Evolutionary conservation across 2,888 invertebrate genomes (phyloP).

Genomic region (Pycnomerus fuliginosus): DNA sequence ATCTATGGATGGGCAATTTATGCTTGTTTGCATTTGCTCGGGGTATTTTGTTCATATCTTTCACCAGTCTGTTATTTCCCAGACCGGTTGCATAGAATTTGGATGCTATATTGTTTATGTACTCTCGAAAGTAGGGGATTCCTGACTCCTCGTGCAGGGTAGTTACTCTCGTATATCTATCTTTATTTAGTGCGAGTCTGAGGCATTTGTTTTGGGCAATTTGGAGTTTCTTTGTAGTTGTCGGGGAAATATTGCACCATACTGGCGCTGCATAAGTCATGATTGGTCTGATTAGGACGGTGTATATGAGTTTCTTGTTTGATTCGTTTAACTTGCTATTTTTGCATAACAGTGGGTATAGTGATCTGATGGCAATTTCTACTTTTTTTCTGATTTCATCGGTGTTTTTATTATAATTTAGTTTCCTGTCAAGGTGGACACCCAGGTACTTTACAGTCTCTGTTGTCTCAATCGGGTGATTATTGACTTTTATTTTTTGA

Average conservation of each 20-base stretch:
- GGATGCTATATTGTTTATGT: background rate
- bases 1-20: no score
- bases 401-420: background rate
- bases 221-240: background rate
- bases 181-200: background rate
- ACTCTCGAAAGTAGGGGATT: background rate
- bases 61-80: background rate
- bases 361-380: background rate
- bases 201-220: constrained; percentile 2
- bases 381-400: background rate
- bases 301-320: constrained; percentile 2
- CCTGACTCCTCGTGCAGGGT: background rate
- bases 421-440: constrained; percentile 1
- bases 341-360: constrained; percentile 1
- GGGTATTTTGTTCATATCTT: no score
- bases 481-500: background rate
- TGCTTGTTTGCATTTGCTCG: no score
- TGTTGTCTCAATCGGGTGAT: background rate
- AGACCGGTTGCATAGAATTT: background rate
- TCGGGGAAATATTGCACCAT: background rate
- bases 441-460: constrained; percentile 3
- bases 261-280: background rate
- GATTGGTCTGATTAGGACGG: background rate
- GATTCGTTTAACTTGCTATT: background rate
- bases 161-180: background rate